phyloP scores from a whole-genome alignment of 2,888 invertebrate species.

The Andrena camellia region DNA sequence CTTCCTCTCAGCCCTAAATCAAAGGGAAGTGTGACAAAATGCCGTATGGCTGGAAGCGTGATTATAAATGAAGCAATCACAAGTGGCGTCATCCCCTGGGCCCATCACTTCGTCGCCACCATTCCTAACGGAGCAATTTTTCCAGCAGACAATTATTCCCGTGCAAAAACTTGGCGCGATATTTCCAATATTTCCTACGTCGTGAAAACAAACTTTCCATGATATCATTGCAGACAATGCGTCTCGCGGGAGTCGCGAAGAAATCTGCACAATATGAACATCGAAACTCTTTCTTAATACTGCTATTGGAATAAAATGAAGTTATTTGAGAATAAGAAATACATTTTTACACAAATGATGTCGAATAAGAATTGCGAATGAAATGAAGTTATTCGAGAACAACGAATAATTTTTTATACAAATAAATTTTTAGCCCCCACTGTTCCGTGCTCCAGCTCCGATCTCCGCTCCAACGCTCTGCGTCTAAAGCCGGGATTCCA shows the following conservation, averaged over 20 bases:
- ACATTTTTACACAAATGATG: no score
- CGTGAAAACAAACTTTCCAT: constrained; percentile 16
- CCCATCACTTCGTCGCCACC: constrained; percentile 14
- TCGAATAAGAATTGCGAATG: no score
- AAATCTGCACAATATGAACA: background rate
- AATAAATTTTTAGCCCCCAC: no score
- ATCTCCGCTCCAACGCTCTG: no score
- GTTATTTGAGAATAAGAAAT: no score
- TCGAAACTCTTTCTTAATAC: background rate
- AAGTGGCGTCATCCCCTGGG: background rate
- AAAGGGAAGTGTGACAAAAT: background rate
- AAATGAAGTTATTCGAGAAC: no score
- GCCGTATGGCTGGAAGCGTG: background rate
- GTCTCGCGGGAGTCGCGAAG: constrained; percentile 8
- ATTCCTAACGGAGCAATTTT: constrained; percentile 10
- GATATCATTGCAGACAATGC: constrained; percentile 8
- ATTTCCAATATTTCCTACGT: constrained; percentile 5
- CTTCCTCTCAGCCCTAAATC: no score
- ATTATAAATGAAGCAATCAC: background rate
- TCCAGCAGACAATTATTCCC: constrained; percentile 17
- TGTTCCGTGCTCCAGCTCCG: no score
- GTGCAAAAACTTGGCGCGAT: constrained; percentile 4
- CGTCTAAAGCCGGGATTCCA: no score
- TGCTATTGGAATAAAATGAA: no score
- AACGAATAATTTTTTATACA: no score